Conservation (phyloP, 2,113 vertebrate species). For the Junco hyemalis region DNA sequence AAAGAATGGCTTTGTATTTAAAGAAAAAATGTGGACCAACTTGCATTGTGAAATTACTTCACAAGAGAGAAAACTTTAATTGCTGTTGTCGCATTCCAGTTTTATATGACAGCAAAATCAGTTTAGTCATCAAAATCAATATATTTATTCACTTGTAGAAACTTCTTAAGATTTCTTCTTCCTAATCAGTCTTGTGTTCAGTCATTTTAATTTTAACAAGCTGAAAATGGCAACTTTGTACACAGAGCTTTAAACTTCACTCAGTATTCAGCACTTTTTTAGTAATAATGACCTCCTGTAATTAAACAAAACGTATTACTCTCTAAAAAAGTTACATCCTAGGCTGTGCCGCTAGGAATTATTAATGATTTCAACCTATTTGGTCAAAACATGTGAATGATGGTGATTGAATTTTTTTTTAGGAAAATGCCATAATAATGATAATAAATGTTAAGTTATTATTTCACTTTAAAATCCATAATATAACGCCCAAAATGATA, state of each 20-base stretch:
- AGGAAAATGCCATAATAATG: not conserved
- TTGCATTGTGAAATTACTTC: not conserved
- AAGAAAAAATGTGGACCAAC: not conserved
- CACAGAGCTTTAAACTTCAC: not conserved
- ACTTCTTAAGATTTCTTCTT: not conserved
- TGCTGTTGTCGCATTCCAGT: not conserved
- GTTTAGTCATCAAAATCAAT: not conserved
- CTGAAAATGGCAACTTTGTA: not conserved
- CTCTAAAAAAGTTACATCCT: not conserved
- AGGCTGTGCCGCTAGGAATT: not conserved
- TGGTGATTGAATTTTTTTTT: not conserved
- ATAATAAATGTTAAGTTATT: not conserved
- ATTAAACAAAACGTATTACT: not conserved
- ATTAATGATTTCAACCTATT: not conserved
- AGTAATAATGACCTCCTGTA: not conserved
- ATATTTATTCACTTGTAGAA: not conserved
- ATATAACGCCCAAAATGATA: rapidly evolving
- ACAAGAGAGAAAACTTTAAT: not conserved
- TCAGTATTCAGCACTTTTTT: not conserved
- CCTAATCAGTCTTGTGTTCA: not conserved
- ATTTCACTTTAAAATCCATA: not conserved
- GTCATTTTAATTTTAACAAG: not conserved
- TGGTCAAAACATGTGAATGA: not conserved
- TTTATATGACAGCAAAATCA: not conserved
- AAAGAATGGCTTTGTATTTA: not conserved